These are phyloP conservation scores for Seriola rivoliana DNA, from an alignment of 2,113 vertebrate species.

Conservation along the genomic window DNA sequence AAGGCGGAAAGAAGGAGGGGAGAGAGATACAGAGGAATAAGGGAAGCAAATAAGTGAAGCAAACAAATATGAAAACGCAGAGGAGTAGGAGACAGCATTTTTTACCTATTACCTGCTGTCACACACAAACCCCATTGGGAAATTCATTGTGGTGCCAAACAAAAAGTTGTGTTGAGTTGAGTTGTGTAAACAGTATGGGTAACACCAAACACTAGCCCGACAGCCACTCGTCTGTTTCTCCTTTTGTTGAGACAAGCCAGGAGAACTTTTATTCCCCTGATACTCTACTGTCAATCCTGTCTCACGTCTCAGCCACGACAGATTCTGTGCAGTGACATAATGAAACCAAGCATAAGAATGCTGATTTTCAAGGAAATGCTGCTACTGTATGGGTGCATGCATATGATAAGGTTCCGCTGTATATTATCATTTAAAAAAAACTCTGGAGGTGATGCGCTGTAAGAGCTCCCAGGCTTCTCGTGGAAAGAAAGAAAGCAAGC, in stretches of 20 bases:
- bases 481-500: constrained; percentile 1
- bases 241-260: constrained; percentile 63
- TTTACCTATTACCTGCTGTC: constrained; percentile 63
- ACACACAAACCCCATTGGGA: constrained; percentile 61
- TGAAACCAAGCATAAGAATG: constrained; percentile 8
- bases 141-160: constrained; percentile 56
- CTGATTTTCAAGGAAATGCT: constrained; percentile 17
- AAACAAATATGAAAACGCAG: constrained; percentile 40
- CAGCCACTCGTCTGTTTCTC: constrained; percentile 57
- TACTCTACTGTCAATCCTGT: constrained; percentile 52
- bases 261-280: constrained; percentile 72
- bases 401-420: constrained; percentile 13
- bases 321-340: constrained; percentile 40
- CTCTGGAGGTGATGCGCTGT: neutral
- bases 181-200: constrained; percentile 67
- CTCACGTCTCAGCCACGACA: constrained; percentile 44
- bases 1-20: neutral
- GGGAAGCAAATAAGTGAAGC: constrained; percentile 28
- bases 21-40: neutral
- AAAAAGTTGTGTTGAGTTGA: constrained; percentile 41
- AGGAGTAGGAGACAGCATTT: constrained; percentile 35
- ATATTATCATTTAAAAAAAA: constrained; percentile 18
- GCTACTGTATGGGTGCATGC: constrained; percentile 16
- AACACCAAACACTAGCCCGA: constrained; percentile 56
- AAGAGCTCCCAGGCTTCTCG: constrained; percentile 27